Evolutionary conservation across 1,140 invertebrate genomes (phyloP), one percentile per base, ranked within the genome.

Genomic region (Hyphantria cunea): DNA sequence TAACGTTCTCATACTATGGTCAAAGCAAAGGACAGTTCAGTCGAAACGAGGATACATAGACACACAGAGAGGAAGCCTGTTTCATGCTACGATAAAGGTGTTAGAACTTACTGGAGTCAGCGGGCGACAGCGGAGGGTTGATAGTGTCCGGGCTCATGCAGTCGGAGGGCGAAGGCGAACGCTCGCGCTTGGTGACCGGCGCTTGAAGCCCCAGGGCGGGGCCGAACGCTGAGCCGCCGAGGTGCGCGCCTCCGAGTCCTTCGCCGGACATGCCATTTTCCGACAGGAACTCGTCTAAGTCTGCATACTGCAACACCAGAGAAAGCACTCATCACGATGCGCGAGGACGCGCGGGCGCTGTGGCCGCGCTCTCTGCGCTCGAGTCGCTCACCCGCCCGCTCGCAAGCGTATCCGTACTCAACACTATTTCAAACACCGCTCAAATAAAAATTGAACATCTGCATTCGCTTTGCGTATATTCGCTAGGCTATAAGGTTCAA

Each of bases 221-320:
- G 52, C 92, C 90, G 77, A 93, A 90, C 51, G 92, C 91, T 32
- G 91, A 88, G 49, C 90, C 87, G 45, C 93, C 93, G 68, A 94
- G 85, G 77, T 94, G 91, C 48, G 91, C 91, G 70, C 93, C 92
- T 51, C 93, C 93, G 64, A 94, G 92, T 10, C 93, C 95, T 82
- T 96, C 95, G 77, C 95, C 94, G 59, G 96, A 95, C 90, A 97
- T 96, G 68, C 96, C 97, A 91, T 98, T 98, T 91, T 98, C 97
- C 69, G 95, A 96, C 70, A 99, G 93, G 92, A 99, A 98, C 92
- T 98, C 97, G 91, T 99, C 97, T 92, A 99, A 92, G 92, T 98
- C 97, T 92, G 98, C 97, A 91, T 98, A 98, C 95, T 97, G 93
- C 77, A 95, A 93, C 84, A 72, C 25, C 64, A 69, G 44, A 68